Evolutionary conservation across 2,888 invertebrate species (phyloP).

Genomic region (Zeuzera pyrina): DNA sequence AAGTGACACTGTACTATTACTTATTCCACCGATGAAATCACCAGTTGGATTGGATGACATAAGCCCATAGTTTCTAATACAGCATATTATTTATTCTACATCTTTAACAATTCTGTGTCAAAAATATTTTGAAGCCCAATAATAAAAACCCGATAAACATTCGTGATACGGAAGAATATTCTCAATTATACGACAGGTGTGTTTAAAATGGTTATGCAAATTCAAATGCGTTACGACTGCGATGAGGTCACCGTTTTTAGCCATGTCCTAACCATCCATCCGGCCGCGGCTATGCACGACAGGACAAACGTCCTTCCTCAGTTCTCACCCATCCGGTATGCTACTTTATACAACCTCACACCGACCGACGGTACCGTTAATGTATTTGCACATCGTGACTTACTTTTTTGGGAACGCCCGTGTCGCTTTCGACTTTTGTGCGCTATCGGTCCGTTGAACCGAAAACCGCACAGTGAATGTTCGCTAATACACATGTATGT

Average conservation of each 20-base stretch:
- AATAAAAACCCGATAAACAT: too few relatives aligned
- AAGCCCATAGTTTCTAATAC: too few relatives aligned
- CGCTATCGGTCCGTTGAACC: slow-evolving; percentile 21
- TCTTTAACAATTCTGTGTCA: too few relatives aligned
- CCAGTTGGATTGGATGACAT: too few relatives aligned
- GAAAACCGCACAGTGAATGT: slow-evolving; percentile 14
- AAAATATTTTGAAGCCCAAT: too few relatives aligned
- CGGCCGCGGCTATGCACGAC: slow-evolving; percentile 3
- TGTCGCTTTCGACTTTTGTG: slow-evolving; percentile 19
- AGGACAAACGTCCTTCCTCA: slow-evolving; percentile 18
- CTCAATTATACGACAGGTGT: too few relatives aligned
- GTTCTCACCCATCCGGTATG: slow-evolving; percentile 24
- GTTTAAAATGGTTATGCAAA: too few relatives aligned
- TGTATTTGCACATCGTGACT: slow-evolving; percentile 42
- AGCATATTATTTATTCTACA: too few relatives aligned
- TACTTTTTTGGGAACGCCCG: slow-evolving; percentile 5
- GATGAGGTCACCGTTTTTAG: slow-evolving; percentile 45
- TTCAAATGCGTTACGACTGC: slow-evolving; percentile 2
- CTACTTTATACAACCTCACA: slow-evolving; percentile 24
- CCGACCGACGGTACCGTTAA: slow-evolving; percentile 36
- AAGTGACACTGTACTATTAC: too few relatives aligned
- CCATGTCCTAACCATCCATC: slow-evolving; percentile 24
- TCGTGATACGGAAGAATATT: too few relatives aligned
- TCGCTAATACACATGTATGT: slow-evolving; percentile 2
- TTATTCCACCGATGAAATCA: too few relatives aligned